Evolutionary conservation across 1,140 invertebrate genomes (phyloP).

Genomic region (Ylistrum balloti): DNA sequence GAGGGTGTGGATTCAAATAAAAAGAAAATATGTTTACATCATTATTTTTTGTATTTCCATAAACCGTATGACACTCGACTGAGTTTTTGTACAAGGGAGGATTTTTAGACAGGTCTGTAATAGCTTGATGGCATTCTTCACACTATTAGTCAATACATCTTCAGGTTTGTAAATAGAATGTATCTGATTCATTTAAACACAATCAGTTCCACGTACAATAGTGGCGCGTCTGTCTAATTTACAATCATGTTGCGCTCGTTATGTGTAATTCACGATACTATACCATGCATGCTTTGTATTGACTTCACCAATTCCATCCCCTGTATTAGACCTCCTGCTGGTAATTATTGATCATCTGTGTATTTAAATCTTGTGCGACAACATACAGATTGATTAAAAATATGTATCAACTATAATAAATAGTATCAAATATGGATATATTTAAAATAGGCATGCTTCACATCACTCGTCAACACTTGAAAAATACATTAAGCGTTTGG

Average conservation of each 20-base stretch:
- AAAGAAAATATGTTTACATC: background rate
- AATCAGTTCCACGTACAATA: slow-evolving; percentile 5
- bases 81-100: background rate
- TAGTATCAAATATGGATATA: background rate
- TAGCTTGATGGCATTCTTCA: background rate
- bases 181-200: slow-evolving; percentile 19
- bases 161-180: background rate
- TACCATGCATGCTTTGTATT: background rate
- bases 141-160: background rate
- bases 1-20: background rate
- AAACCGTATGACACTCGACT: too few species aligned
- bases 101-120: background rate
- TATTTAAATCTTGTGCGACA: background rate
- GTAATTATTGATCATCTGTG: background rate
- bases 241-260: slow-evolving; percentile 13
- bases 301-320: background rate
- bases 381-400: background rate
- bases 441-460: background rate
- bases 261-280: background rate
- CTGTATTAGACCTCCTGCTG: background rate
- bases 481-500: background rate
- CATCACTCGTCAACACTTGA: background rate
- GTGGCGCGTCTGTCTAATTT: slow-evolving; percentile 1
- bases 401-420: background rate
- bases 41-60: background rate